phyloP scores from a whole-genome alignment of 1,140 invertebrate genomes.

The Cyphomyrmex costatus region DNA sequence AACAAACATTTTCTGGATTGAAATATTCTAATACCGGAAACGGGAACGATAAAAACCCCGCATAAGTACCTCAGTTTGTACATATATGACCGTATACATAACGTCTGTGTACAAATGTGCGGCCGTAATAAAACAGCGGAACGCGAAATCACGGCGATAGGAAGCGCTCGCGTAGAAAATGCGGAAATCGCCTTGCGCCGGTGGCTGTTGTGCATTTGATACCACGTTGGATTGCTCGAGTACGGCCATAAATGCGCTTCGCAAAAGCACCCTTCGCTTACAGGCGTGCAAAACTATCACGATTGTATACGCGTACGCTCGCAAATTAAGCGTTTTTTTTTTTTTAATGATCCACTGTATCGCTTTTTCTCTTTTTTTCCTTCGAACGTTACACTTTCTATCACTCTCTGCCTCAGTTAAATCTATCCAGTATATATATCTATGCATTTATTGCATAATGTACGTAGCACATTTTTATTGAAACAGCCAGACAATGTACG shows the following conservation, averaged over 20 bases:
- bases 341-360: neutral
- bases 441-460: too few species aligned
- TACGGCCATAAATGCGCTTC: slow-evolving; percentile 43
- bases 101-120: slow-evolving; percentile 37
- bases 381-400: neutral
- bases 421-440: neutral
- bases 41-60: neutral
- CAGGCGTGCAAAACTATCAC: slow-evolving; percentile 8
- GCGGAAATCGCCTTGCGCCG: slow-evolving; percentile 53
- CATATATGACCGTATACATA: slow-evolving; percentile 1
- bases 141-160: slow-evolving; percentile 61
- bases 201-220: slow-evolving; percentile 57
- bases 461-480: neutral
- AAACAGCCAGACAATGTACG: neutral
- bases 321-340: slow-evolving; percentile 40
- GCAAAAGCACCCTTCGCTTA: slow-evolving; percentile 58
- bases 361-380: neutral
- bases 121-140: slow-evolving; percentile 48
- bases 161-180: slow-evolving; percentile 67
- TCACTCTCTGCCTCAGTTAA: neutral
- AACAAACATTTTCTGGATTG: neutral
- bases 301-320: slow-evolving; percentile 14
- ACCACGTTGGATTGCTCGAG: slow-evolving; percentile 47
- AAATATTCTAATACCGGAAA: neutral
- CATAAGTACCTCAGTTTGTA: neutral